Evolutionary conservation across 2,888 invertebrate genomes (phyloP), one percentile per base, ranked within the genome.

Genomic region (Pristionchus fissidentatus): DNA sequence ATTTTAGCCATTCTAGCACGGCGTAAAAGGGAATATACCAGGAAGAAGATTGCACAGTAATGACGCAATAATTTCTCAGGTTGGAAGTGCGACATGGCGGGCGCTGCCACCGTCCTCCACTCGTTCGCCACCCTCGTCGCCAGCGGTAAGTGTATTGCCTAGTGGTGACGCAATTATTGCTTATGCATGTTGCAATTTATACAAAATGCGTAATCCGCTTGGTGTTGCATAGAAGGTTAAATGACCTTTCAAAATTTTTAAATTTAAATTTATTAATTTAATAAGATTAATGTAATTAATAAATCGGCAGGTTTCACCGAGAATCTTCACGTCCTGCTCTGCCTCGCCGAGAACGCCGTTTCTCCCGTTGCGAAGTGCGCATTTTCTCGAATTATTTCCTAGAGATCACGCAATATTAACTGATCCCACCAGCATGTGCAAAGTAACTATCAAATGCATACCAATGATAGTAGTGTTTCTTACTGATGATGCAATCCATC

Each of bases 271-370:
- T 60, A 60, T 32, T 57, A 4, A 57, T 57, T 29, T 26, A 29
- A 57, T 29, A 29, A n/a, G n/a, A n/a, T n/a, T n/a, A n/a, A 57
- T 29, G 1, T 29, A 26, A 29, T 60, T 57, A 26, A 29, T 3
- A 57, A 1, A 60, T 38, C 15, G 29, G 22, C 92, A 49, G 95
- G 95, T 29, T 97, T 96, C 91, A 94, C 94, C 62, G 94, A 96
- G 92, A 95, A 95, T 92, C 93, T 97, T 81, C 96, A 97, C 93
- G 96, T 96, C 1, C 95, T 97, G 8, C 95, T 97, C 91, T 97
- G 97, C 92, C 93, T 97, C 84, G 97, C 97, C 0, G 97, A 97
- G 93, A 97, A 97, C 93, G 95, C 96, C 0, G 95, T 97, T 15
- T 96, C 96, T 0, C 96, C 96, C 0, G 93, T 84, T n/a, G 91